Base-by-base conservation (phyloP, 2,113 vertebrate species). In the Oceanodroma tethys region DNA sequence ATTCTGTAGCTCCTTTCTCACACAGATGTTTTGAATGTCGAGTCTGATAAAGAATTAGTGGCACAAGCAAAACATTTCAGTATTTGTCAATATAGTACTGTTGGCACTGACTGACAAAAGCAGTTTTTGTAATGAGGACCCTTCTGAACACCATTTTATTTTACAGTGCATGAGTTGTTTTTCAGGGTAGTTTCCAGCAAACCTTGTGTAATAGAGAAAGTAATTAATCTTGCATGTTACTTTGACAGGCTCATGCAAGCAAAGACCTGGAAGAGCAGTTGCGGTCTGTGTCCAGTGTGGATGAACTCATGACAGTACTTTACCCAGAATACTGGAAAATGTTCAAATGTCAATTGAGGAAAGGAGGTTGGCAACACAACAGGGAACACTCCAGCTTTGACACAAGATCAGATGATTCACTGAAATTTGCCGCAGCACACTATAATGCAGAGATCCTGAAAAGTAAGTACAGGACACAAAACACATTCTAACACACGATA, bases 241-340 rank as follows among this genome's bases (percentile, higher is more conserved):
- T 94, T 96, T 89, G 87, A 88, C 98, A 99, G 99, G 98, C 98
- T 87, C 94, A 98, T 76, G 95, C 98, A 81, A 98, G 98, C 97
- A 98, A 96, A 88, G 99, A 99, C 71, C 97, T 99, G 98, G 99
- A 99, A 97, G 98, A 99, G 63, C 99, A 98, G 96, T 93, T 99
- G 97, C 98, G 99, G 17, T 98, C 99, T 3, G 99, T 98, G 73
- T 99, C 99, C 96, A 99, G 98, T 76, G 99, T 99, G 68, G 99
- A 99, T 94, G 99, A 99, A 92, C 98, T 99, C 89, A 99, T 99
- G 99, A 99, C 97, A 86, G 98, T 99, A 1, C 98, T 99, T 79
- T 99, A 99, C 95, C 99, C 99, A 34, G 98, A 99, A 78, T 99
- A 99, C 86, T 99, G 99, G 99, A 99, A 99, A 92, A 98, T 99